Base-by-base conservation (phyloP, 2,113 vertebrate species). In the Bujurquina vittata region DNA sequence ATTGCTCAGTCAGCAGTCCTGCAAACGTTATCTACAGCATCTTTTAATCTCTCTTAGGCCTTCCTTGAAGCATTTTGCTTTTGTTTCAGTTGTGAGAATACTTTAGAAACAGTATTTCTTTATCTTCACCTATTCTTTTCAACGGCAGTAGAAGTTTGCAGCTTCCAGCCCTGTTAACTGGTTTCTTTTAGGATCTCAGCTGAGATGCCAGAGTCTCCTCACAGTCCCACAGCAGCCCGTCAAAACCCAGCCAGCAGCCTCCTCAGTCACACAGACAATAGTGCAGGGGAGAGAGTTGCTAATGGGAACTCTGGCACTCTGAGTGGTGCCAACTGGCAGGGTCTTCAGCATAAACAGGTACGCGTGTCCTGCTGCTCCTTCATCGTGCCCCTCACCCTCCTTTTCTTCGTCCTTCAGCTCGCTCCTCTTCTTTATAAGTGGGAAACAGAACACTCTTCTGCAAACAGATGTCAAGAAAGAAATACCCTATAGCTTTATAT, bases 141-240 rank as follows among this genome's bases (percentile, higher is more conserved):
- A 31, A 52, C n/a, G 29, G 46, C 67, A 54, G 15, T n/a, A 54
- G 26, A 54, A n/a, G 67, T 54, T 54, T 54, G 10, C 67, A 54
- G 67, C 26, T 77, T 23, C 10, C 37, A 46, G 20, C 43, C 77
- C 1, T 74, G 59, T 75, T 88, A 56, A 33, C 55, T 79, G 17
- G 63, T 77, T 73, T 75, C 55, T 79, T 75, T 23, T 8, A 97
- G 96, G 95, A 96, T 96, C 95, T 96, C 95, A 96, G 96, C 96
- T 94, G 97, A 96, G 95, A 98, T 98, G 97, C 97, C 97, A 93
- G 97, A 97, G 96, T 97, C 97, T 95, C 96, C 97, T 96, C 96
- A 97, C 96, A 97, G 97, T 95, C 97, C 96, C 95, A 95, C 96
- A 93, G 96, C 96, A 95, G 96, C 97, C 95, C 97, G 97, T 97